phyloP scores from a whole-genome alignment of 2,888 invertebrate species.

The Harpagoxenus sublaevis region DNA sequence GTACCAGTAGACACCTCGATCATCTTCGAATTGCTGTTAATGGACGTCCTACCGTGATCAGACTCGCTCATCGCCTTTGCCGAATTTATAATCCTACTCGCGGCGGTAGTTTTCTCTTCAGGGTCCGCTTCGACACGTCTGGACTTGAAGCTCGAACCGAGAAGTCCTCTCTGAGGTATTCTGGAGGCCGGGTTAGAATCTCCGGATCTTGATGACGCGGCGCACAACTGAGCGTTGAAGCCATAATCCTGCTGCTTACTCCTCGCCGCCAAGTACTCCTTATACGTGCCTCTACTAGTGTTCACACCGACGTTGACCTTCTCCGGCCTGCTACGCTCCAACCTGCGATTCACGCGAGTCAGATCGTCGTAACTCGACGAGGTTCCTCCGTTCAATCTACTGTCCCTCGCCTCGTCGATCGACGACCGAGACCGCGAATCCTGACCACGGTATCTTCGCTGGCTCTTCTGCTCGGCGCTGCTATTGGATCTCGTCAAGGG shows the following conservation, averaged over 20 bases:
- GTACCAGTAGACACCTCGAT: conserved; percentile 42
- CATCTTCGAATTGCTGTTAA: conserved; percentile 21
- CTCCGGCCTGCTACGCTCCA: conserved; percentile 67
- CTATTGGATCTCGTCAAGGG: conserved; percentile 81
- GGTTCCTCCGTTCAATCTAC: conserved; percentile 74
- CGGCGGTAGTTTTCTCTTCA: conserved; percentile 39
- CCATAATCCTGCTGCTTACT: conserved; percentile 76
- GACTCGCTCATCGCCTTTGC: conserved; percentile 73
- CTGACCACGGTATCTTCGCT: conserved; percentile 72
- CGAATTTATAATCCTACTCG: conserved; percentile 64
- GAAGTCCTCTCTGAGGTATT: conserved; percentile 77
- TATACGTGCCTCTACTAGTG: conserved; percentile 78
- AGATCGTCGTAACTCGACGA: conserved; percentile 82
- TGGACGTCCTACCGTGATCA: conserved; percentile 52
- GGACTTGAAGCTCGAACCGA: conserved; percentile 70
- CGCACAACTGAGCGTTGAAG: conserved; percentile 62
- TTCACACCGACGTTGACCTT: conserved; percentile 75
- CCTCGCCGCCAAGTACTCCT: conserved; percentile 75
- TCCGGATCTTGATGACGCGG: conserved; percentile 59
- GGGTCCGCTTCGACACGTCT: conserved; percentile 50
- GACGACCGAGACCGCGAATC: conserved; percentile 76
- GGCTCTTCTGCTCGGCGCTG: conserved; percentile 79
- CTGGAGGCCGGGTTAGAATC: conserved; percentile 73
- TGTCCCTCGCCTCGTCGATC: conserved; percentile 75
- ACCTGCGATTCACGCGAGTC: conserved; percentile 72